Conservation (phyloP, 1,140 invertebrate genomes). For the Caenorhabditis briggsae region DNA sequence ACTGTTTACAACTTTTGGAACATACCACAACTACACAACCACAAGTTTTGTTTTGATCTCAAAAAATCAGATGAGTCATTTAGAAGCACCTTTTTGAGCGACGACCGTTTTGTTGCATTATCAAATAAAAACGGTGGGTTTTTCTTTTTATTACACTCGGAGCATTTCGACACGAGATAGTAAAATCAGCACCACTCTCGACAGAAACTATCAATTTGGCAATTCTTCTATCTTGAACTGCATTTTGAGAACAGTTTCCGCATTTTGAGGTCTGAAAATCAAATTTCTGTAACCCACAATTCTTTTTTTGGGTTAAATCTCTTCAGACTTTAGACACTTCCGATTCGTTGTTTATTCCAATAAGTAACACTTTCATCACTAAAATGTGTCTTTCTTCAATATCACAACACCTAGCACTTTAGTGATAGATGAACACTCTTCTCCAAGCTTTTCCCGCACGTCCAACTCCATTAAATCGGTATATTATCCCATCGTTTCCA, state of each 20-base stretch:
- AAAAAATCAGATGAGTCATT: neutral
- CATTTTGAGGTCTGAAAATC: neutral
- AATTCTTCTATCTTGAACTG: neutral
- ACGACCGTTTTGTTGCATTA: conserved; percentile 28
- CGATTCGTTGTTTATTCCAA: neutral
- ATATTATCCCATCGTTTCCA: conserved; percentile 49
- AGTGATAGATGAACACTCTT: conserved; percentile 39
- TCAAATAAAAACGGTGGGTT: conserved; percentile 39
- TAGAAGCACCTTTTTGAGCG: neutral
- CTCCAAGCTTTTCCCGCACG: neutral
- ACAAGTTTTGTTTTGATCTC: too few species aligned
- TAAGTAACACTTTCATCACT: neutral
- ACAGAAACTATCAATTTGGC: neutral
- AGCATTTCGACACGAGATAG: conserved; percentile 11
- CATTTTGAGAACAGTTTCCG: neutral
- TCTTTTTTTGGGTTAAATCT: neutral
- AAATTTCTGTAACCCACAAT: neutral
- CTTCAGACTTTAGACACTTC: neutral
- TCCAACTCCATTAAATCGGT: conserved; percentile 27
- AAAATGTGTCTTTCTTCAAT: neutral
- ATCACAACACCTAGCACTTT: conserved; percentile 37
- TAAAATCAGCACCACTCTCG: neutral
- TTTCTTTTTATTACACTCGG: conserved; percentile 22
- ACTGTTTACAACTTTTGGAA: conserved; percentile 10
- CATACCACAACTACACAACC: too few species aligned